Evolutionary conservation across 30 jellyfish, hydroid and myxozoan species (phyloP), one percentile per base, ranked within the genome.

Genomic region (Hydractinia echinata): DNA sequence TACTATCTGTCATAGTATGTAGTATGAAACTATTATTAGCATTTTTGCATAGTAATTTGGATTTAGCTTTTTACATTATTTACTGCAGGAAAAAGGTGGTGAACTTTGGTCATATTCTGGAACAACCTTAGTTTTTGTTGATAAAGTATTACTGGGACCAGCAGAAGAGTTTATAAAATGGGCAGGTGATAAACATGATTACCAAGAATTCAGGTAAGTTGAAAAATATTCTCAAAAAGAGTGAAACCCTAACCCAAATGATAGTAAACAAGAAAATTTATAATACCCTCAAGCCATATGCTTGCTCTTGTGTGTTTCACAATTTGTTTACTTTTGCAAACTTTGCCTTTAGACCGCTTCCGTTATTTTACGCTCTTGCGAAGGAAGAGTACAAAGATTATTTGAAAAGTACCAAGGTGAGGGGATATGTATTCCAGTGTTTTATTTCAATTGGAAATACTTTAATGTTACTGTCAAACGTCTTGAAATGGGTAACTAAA

Each of bases 301-400:
- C 49, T n/a, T n/a, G n/a, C 48, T 13, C 18, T 30, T 72, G 14
- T 21, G 64, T 30, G 44, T 30, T 30, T 30, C 2, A 30, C 44
- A 30, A 0, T 30, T 30, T 30, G 44, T 30, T 30, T 30, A 30
- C 44, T 30, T 30, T 30, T 30, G 44, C 44, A 30, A 30, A 30
- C 44, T 30, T 30, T 30, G 18, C 16, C 67, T 44, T 8, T 53
- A 91, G 97, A 71, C 97, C 97, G 14, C 86, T 85, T 50, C 95
- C 97, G 49, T 79, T 91, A 69, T 81, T 85, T 14, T 79, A 83
- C 82, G 97, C 97, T 10, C 64, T 91, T 84, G 97, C 97, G 11
- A 86, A 83, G 71, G 91, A 85, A 70, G 97, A 86, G 67, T 91
- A 91, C 82, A 86, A 91, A 64, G 66, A 55, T 7, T 85, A 81